Base-by-base conservation (phyloP, 2,113 vertebrate genomes). In the Ciconia maguari region DNA sequence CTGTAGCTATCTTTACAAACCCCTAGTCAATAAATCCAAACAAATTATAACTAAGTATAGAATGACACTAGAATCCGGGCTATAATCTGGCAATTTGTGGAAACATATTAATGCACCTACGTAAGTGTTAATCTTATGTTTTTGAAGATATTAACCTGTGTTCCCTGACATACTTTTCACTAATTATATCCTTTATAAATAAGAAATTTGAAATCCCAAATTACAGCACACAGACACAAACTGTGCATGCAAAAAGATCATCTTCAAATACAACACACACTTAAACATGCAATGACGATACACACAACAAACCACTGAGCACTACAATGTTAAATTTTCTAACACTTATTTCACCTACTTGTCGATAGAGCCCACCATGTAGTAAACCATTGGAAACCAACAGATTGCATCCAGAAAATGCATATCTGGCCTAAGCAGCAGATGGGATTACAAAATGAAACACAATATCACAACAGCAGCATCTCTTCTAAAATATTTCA, bases 361-460 rank as follows among this genome's bases (percentile, higher is more conserved):
- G 99, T 99, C 99, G 93, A 99, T 99, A 98, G 98, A 98, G 97
- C 99, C 99, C 93, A 99, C 99, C 99, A 99, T 99, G 98, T 99
- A 99, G 98, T 99, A 99, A 97, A 99, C 99, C 99, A 99, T 99
- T 90, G 99, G 99, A 97, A 99, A 99, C 98, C 99, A 99, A 98
- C 99, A 99, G 98, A 99, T 99, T 96, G 99, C 99, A 98, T 99
- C 99, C 97, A 99, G 98, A 98, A 99, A 99, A 98, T 99, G 99
- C 98, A 99, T 99, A 98, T 99, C 99, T 97, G 99, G 99, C 98
- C 99, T 99, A 97, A 78, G 97, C 95, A 97, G 98, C 97, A 97
- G 98, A 97, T 96, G 96, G 98, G 96, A 97, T 98, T 96, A 98
- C 97, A 98, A 98, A 98, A 98, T 96, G 98, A 98, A 98, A 98